Evolutionary conservation across 37 sponge, comb jelly and placozoan species (phyloP).

Genomic region (Mnemiopsis leidyi): DNA sequence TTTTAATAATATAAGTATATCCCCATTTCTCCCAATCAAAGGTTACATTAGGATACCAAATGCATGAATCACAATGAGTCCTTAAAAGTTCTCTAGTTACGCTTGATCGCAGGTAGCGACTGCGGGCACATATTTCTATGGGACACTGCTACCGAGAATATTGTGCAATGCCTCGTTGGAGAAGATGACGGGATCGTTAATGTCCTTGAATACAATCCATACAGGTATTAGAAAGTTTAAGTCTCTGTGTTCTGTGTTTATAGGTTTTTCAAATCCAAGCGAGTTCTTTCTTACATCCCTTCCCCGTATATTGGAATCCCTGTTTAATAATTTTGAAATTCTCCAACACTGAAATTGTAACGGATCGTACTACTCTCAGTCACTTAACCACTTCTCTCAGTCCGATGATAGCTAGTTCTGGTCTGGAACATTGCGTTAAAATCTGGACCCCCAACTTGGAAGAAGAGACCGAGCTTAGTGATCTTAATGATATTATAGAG

Average conservation of each 20-base stretch:
- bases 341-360: too few relatives aligned
- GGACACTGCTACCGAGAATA: constrained; percentile 81
- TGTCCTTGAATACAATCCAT: not conserved
- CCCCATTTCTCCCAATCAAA: too few relatives aligned
- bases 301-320: too few relatives aligned
- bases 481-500: constrained; percentile 68
- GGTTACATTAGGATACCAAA: too few relatives aligned
- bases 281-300: too few relatives aligned
- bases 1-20: too few relatives aligned
- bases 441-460: constrained; percentile 78
- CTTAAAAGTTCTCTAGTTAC: too few relatives aligned
- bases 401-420: constrained; percentile 87
- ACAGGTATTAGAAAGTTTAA: too few relatives aligned
- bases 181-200: constrained; percentile 88
- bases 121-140: constrained; percentile 95
- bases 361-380: not conserved
- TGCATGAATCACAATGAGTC: too few relatives aligned
- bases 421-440: constrained; percentile 87
- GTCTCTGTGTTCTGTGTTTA: not conserved
- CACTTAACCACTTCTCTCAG: not conserved
- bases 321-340: too few relatives aligned
- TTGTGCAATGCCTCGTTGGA: constrained; percentile 83
- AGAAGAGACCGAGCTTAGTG: constrained; percentile 66
- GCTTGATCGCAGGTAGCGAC: constrained; percentile 98
- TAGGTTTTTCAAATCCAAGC: too few relatives aligned